Conservation (phyloP, 1,140 invertebrate genomes). For the Halotydeus destructor region DNA sequence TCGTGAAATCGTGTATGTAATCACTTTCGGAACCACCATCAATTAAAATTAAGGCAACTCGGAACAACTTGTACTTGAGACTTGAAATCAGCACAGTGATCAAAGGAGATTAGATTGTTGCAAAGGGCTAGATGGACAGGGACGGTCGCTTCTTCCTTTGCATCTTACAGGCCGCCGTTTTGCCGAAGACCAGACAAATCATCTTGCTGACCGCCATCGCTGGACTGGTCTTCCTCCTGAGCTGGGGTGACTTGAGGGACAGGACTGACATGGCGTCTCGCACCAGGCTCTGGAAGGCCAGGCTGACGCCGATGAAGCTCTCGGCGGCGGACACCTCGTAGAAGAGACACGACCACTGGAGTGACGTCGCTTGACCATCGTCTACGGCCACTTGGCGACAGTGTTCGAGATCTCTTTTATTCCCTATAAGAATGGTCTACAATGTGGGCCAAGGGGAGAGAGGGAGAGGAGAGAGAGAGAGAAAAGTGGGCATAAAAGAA, state of each 20-base stretch:
- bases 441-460: no score
- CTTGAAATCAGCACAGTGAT: no score
- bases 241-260: constrained; percentile 38
- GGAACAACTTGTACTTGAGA: no score
- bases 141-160: constrained; percentile 48
- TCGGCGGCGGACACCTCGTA: constrained; percentile 67
- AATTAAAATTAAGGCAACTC: no score
- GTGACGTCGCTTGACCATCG: constrained; percentile 52
- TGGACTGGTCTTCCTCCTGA: constrained; percentile 45
- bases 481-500: no score
- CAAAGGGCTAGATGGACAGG: constrained; percentile 25
- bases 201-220: constrained; percentile 51
- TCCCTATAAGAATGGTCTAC: constrained; percentile 49
- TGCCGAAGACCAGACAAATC: constrained; percentile 54
- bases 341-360: constrained; percentile 55
- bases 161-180: constrained; percentile 32
- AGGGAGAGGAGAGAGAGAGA: no score
- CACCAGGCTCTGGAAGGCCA: constrained; percentile 50
- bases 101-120: no score
- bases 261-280: constrained; percentile 35
- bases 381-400: constrained; percentile 42
- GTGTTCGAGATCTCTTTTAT: constrained; percentile 61
- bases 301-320: constrained; percentile 46
- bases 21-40: no score
- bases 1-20: no score